Evolutionary conservation across 2,888 invertebrate species (phyloP), one percentile per base, ranked within the genome.

Genomic region (Chironomus tentans): DNA sequence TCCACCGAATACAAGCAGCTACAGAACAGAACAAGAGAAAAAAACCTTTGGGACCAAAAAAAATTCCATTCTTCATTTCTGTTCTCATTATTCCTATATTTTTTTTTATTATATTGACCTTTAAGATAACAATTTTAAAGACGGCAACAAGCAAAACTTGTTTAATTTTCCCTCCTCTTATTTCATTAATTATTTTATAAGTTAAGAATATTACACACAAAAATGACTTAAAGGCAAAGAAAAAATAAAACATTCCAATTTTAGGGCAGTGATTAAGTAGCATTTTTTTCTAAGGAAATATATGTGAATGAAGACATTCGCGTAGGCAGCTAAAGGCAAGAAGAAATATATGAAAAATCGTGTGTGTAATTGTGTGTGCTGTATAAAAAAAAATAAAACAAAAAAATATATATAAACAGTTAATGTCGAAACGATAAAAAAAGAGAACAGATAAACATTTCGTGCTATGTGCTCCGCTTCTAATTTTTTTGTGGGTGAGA

Each of bases 221-320:
- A 38, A 38, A 38, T 38, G 10, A 10, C 38, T 38, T 18, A 56
- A 56, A 79, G 78, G 65, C 77, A 80, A 76, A 79, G 79, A 77
- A 78, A 78, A 70, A 79, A 78, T 70, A 77, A 70, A 48, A 70
- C 70, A 70, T 70, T 70, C 70, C 70, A 70, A 12, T 46, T 18
- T 38, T 10, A 47, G 70, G 48, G 70, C 70, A 70, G 70, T 48
- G 70, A 70, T 46, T 48, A 70, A 70, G 38, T 48, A 70, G 12
- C 13, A 65, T 21, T 56, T 56, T 50, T 15, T 56, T 56, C 65
- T 21, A 22, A 65, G 12, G 22, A 70, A 22, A 38, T 21, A 62
- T 62, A 18, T 15, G n/a, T 38, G 24, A 24, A 13, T 22, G 21
- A 65, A 69, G 69, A 69, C 18, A 69, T 38, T 69, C 28, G 46